Evolutionary conservation across 2,113 vertebrate genomes (phyloP).

Genomic region (Mus spicilegus): DNA sequence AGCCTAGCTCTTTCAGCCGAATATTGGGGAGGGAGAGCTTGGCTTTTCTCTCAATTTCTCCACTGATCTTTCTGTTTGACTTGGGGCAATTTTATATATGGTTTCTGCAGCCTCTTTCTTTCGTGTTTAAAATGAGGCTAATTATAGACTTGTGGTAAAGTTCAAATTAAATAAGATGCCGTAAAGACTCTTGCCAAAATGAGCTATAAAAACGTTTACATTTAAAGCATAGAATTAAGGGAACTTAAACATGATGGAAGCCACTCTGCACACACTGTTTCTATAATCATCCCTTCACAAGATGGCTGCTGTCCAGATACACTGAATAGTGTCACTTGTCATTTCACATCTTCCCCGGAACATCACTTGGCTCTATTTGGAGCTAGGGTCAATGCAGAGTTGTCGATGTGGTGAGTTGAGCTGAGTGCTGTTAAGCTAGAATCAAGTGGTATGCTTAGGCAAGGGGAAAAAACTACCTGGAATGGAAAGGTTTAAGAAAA

Average conservation of each 20-base stretch:
- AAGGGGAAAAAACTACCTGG: background rate
- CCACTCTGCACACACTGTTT: background rate
- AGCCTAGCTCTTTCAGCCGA: background rate
- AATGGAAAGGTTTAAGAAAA: background rate
- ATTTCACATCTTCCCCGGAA: background rate
- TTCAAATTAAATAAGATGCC: background rate
- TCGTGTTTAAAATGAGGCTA: background rate
- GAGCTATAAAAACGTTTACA: background rate
- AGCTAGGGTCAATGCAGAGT: background rate
- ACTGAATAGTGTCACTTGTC: background rate
- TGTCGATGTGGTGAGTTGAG: background rate
- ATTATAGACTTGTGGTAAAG: background rate
- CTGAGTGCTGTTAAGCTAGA: background rate
- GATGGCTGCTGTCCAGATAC: background rate
- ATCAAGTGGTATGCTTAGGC: background rate
- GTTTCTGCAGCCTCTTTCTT: background rate
- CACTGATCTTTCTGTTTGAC: background rate
- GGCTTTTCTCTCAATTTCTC: background rate
- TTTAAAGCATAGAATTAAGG: background rate
- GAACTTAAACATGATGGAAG: background rate
- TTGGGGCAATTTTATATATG: background rate
- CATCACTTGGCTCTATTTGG: background rate
- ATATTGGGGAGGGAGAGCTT: background rate
- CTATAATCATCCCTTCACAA: background rate
- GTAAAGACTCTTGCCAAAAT: conserved; percentile 3